A percentile compares a stretch with the other conserved stretches of the same genome.
Evolutionary conservation across 1,140 invertebrate genomes (phyloP).

Genomic region (Carcinoscorpius rotundicauda): DNA sequence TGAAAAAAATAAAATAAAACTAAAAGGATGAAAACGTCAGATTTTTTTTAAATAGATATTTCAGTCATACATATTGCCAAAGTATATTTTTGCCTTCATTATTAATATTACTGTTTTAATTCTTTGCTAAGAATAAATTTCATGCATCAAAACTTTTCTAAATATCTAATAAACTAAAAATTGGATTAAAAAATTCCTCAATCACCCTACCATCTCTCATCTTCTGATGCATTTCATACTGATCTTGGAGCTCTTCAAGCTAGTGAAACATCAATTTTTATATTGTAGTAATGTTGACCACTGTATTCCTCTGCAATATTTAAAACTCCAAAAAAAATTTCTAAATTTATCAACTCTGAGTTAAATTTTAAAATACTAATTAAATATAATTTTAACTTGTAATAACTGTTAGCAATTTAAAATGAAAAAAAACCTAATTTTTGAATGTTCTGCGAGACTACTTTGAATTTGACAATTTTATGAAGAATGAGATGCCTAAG

Average conservation of each 20-base stretch:
- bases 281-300: too few relatives aligned
- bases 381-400: conserved; percentile 3
- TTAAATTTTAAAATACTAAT: conserved; percentile 3
- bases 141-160: neutral
- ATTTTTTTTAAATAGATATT: neutral
- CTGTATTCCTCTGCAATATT: neutral
- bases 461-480: too few relatives aligned
- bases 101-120: neutral
- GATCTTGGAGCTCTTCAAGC: conserved; percentile 41
- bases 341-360: conserved; percentile 1
- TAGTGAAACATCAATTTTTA: conserved; percentile 21
- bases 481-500: neutral
- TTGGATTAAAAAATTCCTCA: conserved; percentile 1
- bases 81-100: neutral
- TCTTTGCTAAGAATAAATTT: neutral
- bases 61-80: neutral
- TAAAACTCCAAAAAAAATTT: conserved; percentile 1
- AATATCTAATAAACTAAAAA: neutral
- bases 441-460: too few relatives aligned
- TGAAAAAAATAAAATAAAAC: neutral
- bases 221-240: conserved; percentile 39
- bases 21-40: conserved; percentile 1
- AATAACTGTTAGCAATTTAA: conserved; percentile 3
- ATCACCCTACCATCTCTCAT: conserved; percentile 35
- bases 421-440: neutral